Conservation (phyloP, 2,113 vertebrate genomes). For the Hippolais icterina region DNA sequence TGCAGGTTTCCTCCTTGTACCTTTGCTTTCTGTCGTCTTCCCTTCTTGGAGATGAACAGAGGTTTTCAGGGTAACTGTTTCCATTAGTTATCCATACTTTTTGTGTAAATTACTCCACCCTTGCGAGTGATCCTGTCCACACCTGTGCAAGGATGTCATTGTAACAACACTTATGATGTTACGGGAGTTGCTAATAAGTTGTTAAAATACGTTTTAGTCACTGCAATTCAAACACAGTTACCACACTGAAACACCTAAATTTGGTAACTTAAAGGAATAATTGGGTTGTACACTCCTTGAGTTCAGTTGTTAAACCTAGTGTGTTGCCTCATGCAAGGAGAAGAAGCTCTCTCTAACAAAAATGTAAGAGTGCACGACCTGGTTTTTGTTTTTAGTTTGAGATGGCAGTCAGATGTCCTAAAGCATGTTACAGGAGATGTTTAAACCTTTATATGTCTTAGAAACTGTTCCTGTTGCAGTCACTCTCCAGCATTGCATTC, state of each 20-base stretch:
- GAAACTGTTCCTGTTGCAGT: background rate
- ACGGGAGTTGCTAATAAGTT: background rate
- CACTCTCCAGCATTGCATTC: background rate
- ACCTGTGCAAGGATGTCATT: accelerated
- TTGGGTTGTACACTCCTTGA: background rate
- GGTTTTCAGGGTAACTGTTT: background rate
- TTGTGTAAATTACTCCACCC: background rate
- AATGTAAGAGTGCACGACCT: background rate
- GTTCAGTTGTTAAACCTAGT: background rate
- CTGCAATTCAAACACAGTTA: background rate
- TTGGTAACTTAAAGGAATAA: background rate
- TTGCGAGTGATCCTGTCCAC: accelerated
- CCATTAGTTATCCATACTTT: background rate
- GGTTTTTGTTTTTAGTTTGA: background rate
- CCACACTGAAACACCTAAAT: background rate
- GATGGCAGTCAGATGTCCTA: background rate
- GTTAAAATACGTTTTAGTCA: background rate
- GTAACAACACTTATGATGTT: background rate
- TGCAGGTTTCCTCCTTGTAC: background rate
- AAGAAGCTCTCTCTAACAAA: background rate
- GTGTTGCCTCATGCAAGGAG: background rate
- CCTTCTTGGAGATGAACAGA: background rate
- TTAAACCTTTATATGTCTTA: background rate
- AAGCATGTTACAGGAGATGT: background rate
- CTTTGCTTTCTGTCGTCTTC: background rate